A percentile compares a stretch with the other conserved stretches of the same genome.
phyloP scores from a whole-genome alignment of 2,113 vertebrate genomes.

The Tragelaphus buxtoni region DNA sequence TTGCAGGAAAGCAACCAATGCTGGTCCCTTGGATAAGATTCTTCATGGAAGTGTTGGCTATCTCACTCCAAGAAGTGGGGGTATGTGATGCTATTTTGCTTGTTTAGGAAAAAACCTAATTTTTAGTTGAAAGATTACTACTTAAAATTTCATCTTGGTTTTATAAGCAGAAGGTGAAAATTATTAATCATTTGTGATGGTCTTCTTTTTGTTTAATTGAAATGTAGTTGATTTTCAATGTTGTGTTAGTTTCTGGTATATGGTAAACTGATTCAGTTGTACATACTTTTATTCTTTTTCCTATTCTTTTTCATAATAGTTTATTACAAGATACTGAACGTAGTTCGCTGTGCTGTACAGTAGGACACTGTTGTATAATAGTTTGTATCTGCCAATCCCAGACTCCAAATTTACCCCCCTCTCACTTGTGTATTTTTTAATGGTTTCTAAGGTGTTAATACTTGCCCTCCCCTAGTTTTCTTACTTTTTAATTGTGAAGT shows the following conservation, averaged over 20 bases:
- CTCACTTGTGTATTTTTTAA: background rate
- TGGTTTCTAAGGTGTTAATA: conserved; percentile 33
- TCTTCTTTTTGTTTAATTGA: background rate
- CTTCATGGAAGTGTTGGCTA: conserved; percentile 94
- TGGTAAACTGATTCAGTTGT: background rate
- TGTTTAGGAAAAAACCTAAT: conserved; percentile 37
- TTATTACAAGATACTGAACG: background rate
- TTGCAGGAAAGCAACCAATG: conserved; percentile 94
- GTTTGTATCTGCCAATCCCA: background rate
- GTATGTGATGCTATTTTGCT: conserved; percentile 72
- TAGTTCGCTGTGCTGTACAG: background rate
- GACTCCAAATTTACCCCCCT: background rate
- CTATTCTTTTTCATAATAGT: background rate
- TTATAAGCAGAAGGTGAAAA: background rate
- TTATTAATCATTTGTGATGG: background rate
- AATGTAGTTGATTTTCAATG: background rate
- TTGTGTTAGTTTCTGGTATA: background rate
- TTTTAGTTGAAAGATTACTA: conserved; percentile 2
- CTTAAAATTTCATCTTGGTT: background rate
- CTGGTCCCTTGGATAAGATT: conserved; percentile 93
- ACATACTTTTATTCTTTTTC: background rate
- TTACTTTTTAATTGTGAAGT: background rate
- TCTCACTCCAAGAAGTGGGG: conserved; percentile 93
- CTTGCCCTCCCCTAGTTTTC: background rate
- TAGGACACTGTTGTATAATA: background rate